phyloP scores from a whole-genome alignment of 64 coral and sea anemone species.

The Exaiptasia diaphana region DNA sequence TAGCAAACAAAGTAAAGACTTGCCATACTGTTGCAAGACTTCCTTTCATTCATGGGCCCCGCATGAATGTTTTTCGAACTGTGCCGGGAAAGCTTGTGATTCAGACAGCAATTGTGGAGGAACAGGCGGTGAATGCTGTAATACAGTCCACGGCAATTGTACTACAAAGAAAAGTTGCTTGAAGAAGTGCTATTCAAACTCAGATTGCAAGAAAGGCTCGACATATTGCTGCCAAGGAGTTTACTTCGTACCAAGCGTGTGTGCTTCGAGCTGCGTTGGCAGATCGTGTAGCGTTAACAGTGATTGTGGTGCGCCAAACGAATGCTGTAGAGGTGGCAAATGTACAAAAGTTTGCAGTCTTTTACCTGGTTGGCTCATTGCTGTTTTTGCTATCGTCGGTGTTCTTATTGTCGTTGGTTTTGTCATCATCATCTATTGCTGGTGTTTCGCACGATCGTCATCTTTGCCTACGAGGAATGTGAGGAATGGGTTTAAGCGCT shows the following conservation, averaged over 20 bases:
- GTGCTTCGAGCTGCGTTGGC: not conserved
- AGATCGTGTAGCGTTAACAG: not conserved
- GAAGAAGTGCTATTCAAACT: slow-evolving; percentile 1
- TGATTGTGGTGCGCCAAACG: not conserved
- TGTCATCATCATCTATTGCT: not conserved
- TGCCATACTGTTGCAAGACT: slow-evolving; percentile 3
- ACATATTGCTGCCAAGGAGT: not conserved
- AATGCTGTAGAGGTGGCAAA: not conserved
- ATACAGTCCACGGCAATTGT: slow-evolving; percentile 1
- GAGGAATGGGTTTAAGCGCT: too few relatives aligned
- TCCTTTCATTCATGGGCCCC: not conserved
- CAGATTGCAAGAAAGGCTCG: not conserved
- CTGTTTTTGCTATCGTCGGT: not conserved
- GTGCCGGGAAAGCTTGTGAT: slow-evolving; percentile 3
- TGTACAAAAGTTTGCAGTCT: not conserved
- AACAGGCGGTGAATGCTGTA: not conserved
- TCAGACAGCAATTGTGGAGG: not conserved
- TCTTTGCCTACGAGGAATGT: not conserved
- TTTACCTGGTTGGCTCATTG: slow-evolving; percentile 4
- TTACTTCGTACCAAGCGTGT: not conserved
- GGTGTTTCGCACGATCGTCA: not conserved
- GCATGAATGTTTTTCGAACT: not conserved
- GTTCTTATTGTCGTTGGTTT: not conserved
- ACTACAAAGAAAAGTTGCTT: slow-evolving; percentile 8
- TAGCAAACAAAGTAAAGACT: not conserved